Conservation (phyloP, 2,113 vertebrate genomes). For the Cinclus mexicanus region DNA sequence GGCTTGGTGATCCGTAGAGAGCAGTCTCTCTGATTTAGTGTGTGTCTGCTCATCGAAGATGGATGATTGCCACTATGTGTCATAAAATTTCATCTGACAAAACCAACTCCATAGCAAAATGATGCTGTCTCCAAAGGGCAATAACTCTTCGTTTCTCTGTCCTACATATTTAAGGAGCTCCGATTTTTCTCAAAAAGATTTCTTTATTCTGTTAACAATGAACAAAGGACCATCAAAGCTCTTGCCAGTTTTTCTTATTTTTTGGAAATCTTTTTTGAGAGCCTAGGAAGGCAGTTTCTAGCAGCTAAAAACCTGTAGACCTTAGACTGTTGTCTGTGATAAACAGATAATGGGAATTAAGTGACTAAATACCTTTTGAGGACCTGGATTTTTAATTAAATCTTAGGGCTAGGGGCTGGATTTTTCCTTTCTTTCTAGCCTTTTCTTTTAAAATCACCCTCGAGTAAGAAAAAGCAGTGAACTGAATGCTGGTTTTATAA, state of each 20-base stretch:
- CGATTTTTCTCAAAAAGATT: slow-evolving; percentile 61
- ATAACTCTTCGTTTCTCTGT: slow-evolving; percentile 50
- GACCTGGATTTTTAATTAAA: background rate
- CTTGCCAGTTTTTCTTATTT: background rate
- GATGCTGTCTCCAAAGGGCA: slow-evolving; percentile 47
- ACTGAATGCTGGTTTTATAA: background rate
- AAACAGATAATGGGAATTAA: background rate
- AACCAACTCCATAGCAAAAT: slow-evolving; percentile 53
- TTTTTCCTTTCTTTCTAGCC: background rate
- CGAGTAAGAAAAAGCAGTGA: background rate
- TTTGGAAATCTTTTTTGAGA: slow-evolving; percentile 46
- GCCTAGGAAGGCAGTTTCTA: slow-evolving; percentile 2
- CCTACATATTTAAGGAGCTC: slow-evolving; percentile 32
- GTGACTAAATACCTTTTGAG: background rate
- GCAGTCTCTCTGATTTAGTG: slow-evolving; percentile 60
- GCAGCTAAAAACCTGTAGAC: slow-evolving; percentile 14
- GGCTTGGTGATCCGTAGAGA: slow-evolving; percentile 28
- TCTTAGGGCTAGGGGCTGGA: background rate
- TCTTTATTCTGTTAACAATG: slow-evolving; percentile 27
- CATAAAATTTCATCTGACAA: slow-evolving; percentile 60
- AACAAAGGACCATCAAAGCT: slow-evolving; percentile 34
- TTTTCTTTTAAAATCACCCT: background rate
- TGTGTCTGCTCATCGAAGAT: slow-evolving; percentile 60
- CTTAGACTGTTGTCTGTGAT: background rate
- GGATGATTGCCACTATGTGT: slow-evolving; percentile 45